These are phyloP conservation scores for Alca torda DNA, from an alignment of 2,797 vertebrate species.

Conservation along the genomic window DNA sequence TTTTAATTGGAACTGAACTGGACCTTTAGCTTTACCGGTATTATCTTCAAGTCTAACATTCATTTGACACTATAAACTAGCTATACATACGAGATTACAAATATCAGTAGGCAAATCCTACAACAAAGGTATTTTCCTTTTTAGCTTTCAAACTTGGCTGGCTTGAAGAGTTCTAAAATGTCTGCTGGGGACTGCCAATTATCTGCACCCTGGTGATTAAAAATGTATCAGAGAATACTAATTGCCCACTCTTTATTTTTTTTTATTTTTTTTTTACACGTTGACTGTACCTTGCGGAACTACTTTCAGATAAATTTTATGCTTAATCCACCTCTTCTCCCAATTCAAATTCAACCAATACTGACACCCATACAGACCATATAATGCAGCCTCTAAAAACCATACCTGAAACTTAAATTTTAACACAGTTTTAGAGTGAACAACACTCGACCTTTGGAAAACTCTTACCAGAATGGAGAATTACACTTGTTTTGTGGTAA, in stretches of 20 bases:
- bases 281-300: neutral
- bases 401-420: neutral
- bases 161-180: neutral
- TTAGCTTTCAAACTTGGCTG: neutral
- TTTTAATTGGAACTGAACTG: neutral
- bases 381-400: neutral
- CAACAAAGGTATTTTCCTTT: neutral
- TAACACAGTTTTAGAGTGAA: neutral
- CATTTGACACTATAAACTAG: neutral
- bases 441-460: neutral
- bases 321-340: neutral
- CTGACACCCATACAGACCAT: neutral
- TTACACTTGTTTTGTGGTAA: slow-evolving; percentile 16
- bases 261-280: neutral
- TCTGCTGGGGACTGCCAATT: neutral
- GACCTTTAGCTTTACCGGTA: neutral
- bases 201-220: neutral
- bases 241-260: neutral
- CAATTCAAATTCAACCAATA: neutral
- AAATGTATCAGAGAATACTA: neutral
- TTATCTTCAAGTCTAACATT: neutral
- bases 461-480: neutral
- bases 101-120: neutral
- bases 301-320: neutral
- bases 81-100: neutral